Percentiles rank a stretch among this genome's conserved stretches.
Conservation (phyloP, 2,888 invertebrate genomes). For the Allacma fusca region DNA sequence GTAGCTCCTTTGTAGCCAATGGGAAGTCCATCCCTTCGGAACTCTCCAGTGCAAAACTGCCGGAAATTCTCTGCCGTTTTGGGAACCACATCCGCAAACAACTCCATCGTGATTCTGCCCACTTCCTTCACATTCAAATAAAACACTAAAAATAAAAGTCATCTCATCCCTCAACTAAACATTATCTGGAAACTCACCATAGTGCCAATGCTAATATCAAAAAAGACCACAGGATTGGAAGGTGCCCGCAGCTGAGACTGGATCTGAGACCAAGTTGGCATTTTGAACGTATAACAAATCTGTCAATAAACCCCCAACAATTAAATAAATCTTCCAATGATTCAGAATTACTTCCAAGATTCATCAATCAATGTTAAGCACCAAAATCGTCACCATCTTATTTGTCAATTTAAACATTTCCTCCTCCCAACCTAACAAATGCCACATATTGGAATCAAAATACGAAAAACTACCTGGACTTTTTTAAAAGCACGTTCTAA, state of each 20-base stretch:
- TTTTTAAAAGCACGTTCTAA: too few relatives aligned
- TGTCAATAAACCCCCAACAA: background rate
- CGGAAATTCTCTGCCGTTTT: conserved; percentile 97
- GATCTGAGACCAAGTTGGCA: conserved; percentile 96
- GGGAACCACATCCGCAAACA: conserved; percentile 96
- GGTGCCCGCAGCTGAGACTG: conserved; percentile 87
- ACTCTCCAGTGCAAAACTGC: conserved; percentile 98
- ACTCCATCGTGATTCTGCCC: conserved; percentile 70
- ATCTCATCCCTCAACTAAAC: too few relatives aligned
- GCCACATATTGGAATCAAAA: too few relatives aligned
- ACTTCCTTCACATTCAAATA: conserved; percentile 64
- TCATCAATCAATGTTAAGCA: too few relatives aligned
- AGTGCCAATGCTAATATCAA: conserved; percentile 95
- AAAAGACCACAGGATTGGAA: conserved; percentile 98
- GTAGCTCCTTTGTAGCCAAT: conserved; percentile 95
- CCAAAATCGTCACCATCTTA: too few relatives aligned
- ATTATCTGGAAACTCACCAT: conserved; percentile 71
- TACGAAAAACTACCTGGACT: too few relatives aligned
- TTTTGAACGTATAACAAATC: conserved; percentile 65
- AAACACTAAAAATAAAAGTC: background rate
- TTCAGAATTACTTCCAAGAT: too few relatives aligned
- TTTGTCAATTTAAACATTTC: too few relatives aligned
- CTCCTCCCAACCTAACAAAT: too few relatives aligned
- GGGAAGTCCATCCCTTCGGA: conserved; percentile 93
- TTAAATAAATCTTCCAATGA: too few relatives aligned